Evolutionary conservation across 2,888 invertebrate genomes (phyloP).

Genomic region (Isotomurus palustris): DNA sequence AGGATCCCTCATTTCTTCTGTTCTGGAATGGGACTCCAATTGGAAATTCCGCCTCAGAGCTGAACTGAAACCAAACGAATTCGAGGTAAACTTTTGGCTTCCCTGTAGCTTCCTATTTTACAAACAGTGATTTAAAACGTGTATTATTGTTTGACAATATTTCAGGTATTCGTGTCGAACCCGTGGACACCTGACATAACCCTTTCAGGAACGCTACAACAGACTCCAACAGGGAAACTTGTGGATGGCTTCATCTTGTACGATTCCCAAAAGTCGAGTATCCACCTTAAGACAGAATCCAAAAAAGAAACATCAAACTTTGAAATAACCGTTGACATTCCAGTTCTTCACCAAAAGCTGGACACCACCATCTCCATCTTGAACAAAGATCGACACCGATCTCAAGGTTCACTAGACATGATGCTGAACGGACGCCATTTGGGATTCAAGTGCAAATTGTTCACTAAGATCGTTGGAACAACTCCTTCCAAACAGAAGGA

Average conservation of each 20-base stretch:
- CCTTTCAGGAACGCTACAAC: conserved; percentile 29
- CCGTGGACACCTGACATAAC: conserved; percentile 41
- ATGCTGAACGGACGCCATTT: conserved; percentile 30
- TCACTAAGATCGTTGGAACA: conserved; percentile 11
- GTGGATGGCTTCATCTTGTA: conserved; percentile 24
- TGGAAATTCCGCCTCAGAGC: conserved; percentile 7
- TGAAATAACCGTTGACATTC: conserved; percentile 25
- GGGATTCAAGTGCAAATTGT: conserved; percentile 21
- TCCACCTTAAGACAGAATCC: conserved; percentile 3
- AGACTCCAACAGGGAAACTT: conserved; percentile 15
- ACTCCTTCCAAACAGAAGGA: conserved; percentile 17
- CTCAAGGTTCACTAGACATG: conserved; percentile 27
- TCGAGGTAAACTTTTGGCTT: conserved; percentile 21
- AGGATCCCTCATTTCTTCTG: conserved; percentile 14
- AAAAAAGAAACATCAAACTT: background rate
- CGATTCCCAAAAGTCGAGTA: conserved; percentile 15
- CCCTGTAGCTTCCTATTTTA: too few species aligned
- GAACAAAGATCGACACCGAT: conserved; percentile 11
- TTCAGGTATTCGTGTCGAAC: conserved; percentile 26
- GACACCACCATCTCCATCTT: conserved; percentile 18
- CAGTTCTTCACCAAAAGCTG: conserved; percentile 34
- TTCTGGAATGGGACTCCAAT: conserved; percentile 19
- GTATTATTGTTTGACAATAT: too few species aligned
- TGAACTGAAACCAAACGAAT: conserved; percentile 12
- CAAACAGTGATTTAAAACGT: background rate